These are phyloP conservation scores for Austrolebias charrua DNA, from an alignment of 2,797 vertebrate species.

Conservation along the genomic window DNA sequence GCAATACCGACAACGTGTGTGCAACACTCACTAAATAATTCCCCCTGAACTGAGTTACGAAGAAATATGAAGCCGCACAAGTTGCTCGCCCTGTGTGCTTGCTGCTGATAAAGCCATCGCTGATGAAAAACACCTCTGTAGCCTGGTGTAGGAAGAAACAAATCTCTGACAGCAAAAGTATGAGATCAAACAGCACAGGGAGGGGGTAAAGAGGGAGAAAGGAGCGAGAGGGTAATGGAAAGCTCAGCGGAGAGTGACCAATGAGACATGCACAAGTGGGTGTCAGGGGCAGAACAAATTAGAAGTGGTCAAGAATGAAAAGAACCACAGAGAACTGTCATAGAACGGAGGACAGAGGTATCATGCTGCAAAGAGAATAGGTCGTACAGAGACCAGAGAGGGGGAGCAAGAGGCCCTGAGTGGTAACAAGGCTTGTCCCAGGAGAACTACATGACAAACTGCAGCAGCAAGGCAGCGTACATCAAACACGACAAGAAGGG, in stretches of 20 bases:
- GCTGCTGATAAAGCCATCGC: constrained; percentile 52
- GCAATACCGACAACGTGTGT: constrained; percentile 26
- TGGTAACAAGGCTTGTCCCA: constrained; percentile 31
- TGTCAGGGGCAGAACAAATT: constrained; percentile 64
- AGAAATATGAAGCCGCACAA: constrained; percentile 27
- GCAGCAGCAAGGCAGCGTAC: constrained; percentile 24
- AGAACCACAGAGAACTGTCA: constrained; percentile 44
- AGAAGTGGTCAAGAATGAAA: constrained; percentile 39
- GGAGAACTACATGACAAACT: constrained; percentile 48
- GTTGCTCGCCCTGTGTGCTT: constrained; percentile 34
- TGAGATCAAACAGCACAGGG: constrained; percentile 59
- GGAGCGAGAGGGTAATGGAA: constrained; percentile 51
- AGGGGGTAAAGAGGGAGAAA: constrained; percentile 14
- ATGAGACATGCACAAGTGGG: constrained; percentile 55
- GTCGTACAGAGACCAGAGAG: constrained; percentile 8
- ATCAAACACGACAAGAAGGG: constrained; percentile 13
- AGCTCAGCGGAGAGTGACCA: constrained; percentile 62
- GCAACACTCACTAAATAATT: constrained; percentile 41
- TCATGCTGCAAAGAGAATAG: constrained; percentile 39
- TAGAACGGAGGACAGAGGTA: constrained; percentile 43
- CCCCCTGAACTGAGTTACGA: constrained; percentile 30
- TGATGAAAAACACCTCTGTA: constrained; percentile 55
- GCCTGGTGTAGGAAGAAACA: constrained; percentile 46
- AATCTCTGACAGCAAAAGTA: constrained; percentile 58
- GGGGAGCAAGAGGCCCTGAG: constrained; percentile 10